Conservation (phyloP, 2,113 vertebrate species). For the Struthio camelus region DNA sequence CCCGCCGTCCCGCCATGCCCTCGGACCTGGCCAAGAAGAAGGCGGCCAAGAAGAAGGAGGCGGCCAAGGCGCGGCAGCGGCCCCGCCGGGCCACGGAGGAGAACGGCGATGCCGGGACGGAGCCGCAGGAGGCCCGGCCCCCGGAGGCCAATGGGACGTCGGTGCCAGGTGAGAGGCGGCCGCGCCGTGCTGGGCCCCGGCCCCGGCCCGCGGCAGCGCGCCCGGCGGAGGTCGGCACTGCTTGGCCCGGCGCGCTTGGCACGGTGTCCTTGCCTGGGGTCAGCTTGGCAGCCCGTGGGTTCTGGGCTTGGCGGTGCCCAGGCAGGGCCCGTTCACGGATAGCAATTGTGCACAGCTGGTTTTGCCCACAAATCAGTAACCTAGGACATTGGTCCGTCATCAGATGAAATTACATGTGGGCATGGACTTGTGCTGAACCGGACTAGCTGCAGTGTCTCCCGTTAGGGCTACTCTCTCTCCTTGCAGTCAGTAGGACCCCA, state of each 20-base stretch:
- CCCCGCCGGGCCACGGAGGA: conserved; percentile 83
- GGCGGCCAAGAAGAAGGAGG: conserved; percentile 96
- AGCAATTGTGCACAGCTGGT: rapidly evolving
- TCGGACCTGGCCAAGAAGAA: conserved; percentile 97
- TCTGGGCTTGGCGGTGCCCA: too few species aligned
- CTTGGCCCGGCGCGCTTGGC: too few species aligned
- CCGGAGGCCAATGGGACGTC: conserved; percentile 78
- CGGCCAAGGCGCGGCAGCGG: conserved; percentile 89
- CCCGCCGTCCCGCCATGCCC: conserved; percentile 79
- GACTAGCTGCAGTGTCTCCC: background rate
- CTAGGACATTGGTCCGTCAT: rapidly evolving
- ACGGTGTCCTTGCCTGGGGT: too few species aligned
- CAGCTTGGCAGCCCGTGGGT: rapidly evolving
- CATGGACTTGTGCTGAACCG: rapidly evolving
- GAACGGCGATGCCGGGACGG: conserved; percentile 67
- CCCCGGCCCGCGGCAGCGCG: too few species aligned
- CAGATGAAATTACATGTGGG: rapidly evolving
- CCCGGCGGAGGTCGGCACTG: background rate
- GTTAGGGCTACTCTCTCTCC: background rate
- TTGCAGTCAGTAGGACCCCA: background rate
- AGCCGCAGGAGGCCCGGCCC: conserved; percentile 64
- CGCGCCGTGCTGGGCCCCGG: rapidly evolving
- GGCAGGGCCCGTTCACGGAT: background rate
- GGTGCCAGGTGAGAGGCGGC: conserved; percentile 74
- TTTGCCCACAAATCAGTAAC: too few species aligned